Base-by-base conservation (phyloP, 2,113 vertebrate species). In the Erinaceus europaeus region DNA sequence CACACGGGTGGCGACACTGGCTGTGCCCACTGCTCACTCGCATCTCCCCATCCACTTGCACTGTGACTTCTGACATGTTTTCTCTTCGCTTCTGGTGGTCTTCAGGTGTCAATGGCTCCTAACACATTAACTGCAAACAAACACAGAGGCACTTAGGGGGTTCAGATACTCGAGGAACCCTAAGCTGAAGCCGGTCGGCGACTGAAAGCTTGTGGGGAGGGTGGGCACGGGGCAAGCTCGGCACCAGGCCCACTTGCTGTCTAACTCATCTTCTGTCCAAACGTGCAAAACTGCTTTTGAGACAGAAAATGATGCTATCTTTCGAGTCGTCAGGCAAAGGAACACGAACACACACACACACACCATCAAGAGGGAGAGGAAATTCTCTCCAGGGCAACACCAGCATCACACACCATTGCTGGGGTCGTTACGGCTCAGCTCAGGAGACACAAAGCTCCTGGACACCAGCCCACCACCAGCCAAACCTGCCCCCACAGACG, bases 91-190 rank as follows among this genome's bases (percentile, higher is more conserved):
- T 95, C 94, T 94, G 93, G 86, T 92, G 93, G 81, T 95, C 94
- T 92, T 95, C 94, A 93, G 91, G 90, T 95, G 93, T 82, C 94
- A 95, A 90, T 92, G 95, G 91, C 76, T 94, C 94, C 93, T 93
- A 95, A 94, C 93, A 95, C 90, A 92, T 95, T 94, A 95, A 95
- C 94, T 95, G 94, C 91, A 95, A 95, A 95, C 68, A 95, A 95
- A 95, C 93, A 95, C 93, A 95, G 93, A 95, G 93, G 92, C 92
- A 86, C 94, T 94, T 93, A 95, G 86, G 91, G 90, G 91, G 80
- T 84, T 88, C 94, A 55, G 57, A 86, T 64, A 88, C 42, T 92
- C 82, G 89, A 91, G 84, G 86, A 91, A 8, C 55, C 5, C 52
- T n/a, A n/a, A n/a, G n/a, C 4, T 3, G 52, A 53, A 53, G 52